Percentiles rank a stretch among this genome's conserved stretches.
These are phyloP conservation scores for Enteromius viviparus DNA, from an alignment of 2,797 vertebrate genomes.

Conservation along the genomic window DNA sequence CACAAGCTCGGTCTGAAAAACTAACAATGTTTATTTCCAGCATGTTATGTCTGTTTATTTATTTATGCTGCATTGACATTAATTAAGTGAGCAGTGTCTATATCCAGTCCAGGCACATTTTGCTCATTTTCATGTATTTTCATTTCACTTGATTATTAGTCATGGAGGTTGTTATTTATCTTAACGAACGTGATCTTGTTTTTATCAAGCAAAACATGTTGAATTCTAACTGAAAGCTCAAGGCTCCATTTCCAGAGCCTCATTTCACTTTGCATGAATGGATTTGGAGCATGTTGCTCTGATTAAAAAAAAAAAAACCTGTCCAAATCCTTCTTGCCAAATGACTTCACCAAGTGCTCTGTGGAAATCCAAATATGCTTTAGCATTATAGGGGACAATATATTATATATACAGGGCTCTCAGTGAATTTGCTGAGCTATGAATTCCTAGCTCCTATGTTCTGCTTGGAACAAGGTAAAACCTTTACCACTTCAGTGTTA, in stretches of 20 bases:
- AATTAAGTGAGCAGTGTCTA: constrained; percentile 15
- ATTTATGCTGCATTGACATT: constrained; percentile 8
- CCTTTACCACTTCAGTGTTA: neutral
- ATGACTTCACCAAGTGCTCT: constrained; percentile 20
- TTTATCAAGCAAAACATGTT: constrained; percentile 18
- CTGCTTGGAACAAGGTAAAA: neutral
- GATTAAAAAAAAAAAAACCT: neutral
- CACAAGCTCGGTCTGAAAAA: neutral
- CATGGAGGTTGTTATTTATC: neutral
- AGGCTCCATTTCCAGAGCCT: neutral
- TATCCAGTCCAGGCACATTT: neutral
- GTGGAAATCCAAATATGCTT: constrained; percentile 14
- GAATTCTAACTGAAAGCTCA: neutral
- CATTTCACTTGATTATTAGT: constrained; percentile 7
- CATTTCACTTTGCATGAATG: neutral
- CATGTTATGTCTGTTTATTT: constrained; percentile 28
- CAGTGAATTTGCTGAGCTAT: constrained; percentile 14
- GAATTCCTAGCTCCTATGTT: neutral
- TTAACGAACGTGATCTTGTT: constrained; percentile 27
- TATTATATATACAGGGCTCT: constrained; percentile 29
- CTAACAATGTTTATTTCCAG: constrained; percentile 22
- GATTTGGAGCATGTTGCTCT: neutral
- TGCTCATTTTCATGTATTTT: neutral
- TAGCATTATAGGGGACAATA: neutral
- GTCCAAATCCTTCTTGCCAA: constrained; percentile 10